Base-by-base conservation (phyloP, 2,888 invertebrate genomes). In the Phaonia tiefii region DNA sequence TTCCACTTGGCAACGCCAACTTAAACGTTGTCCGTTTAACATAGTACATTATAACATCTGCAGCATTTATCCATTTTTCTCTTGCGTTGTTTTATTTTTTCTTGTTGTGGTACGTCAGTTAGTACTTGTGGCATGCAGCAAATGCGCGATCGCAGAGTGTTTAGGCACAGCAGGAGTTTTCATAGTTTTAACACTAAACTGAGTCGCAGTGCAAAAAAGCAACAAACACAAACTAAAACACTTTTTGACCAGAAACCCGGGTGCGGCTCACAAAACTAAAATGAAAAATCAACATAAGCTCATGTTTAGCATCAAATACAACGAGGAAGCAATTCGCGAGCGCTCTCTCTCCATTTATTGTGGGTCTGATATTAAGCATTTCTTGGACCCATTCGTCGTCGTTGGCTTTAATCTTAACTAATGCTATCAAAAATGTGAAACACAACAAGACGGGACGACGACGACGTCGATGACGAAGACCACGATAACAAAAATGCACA, bases 81-180 rank as follows among this genome's bases (percentile, higher is more conserved):
- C 31, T 31, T 31, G 78, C 70, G 70, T 80, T 49, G 46, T 69
- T 66, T 46, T 75, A 65, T 74, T 74, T 74, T 37, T 58, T 17
- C 31, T 77, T 44, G 44, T 15, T 25, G 58, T 78, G 7, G 71
- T 58, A 20, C 49, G 31, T 31, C 31, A 75, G 74, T 80, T 78
- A 67, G 67, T 56, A 72, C 63, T 75, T 71, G 74, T 69, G 63
- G 80, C 79, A 76, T 80, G 72, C 63, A 63, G 42, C 63, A 63
- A 63, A 63, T 63, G 63, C 42, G 20, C 69, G 66, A 83, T 84
- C 69, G 75, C 72, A 75, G 81, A 84, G 85, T 85, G 85, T 85
- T 82, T 82, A 77, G 60, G 77, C 85, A 63, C 85, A 85, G 84
- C 84, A 83, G 84, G 84, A 82, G 83, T 74, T 83, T 84, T 83